Percentiles rank a stretch among this genome's conserved stretches.
phyloP scores from a whole-genome alignment of 2,888 invertebrate species.

The Nemotelus pantherinus region DNA sequence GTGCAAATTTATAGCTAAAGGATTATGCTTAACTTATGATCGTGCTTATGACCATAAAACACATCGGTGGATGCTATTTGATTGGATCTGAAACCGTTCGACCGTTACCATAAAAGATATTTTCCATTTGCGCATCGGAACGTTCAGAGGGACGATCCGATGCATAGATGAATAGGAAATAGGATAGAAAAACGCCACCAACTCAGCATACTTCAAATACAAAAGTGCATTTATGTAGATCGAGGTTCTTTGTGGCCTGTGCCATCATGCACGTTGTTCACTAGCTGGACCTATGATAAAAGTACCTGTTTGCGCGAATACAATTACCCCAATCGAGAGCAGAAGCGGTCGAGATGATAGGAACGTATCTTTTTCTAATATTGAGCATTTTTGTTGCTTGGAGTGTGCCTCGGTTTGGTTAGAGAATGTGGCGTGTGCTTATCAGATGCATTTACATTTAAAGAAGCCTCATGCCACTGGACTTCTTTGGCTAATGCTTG shows the following conservation, averaged over 20 bases:
- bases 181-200: conserved; percentile 34
- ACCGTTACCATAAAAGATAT: conserved; percentile 10
- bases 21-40: conserved; percentile 46
- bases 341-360: background rate
- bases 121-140: conserved; percentile 3
- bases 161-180: conserved; percentile 1
- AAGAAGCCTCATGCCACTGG: conserved; percentile 22
- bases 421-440: conserved; percentile 32
- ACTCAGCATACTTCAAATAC: conserved; percentile 12
- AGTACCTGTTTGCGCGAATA: conserved; percentile 20
- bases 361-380: conserved; percentile 7
- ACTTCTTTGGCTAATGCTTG: conserved; percentile 2
- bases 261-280: conserved; percentile 4
- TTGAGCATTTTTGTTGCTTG: background rate
- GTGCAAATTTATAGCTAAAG: conserved; percentile 48
- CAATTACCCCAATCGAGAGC: conserved; percentile 36
- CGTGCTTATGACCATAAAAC: conserved; percentile 44
- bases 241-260: conserved; percentile 8
- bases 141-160: background rate
- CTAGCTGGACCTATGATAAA: background rate
- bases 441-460: conserved; percentile 4
- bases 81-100: conserved; percentile 36
- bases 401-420: background rate
- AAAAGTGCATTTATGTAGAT: conserved; percentile 17
- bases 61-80: conserved; percentile 30